phyloP scores from a whole-genome alignment of 2,797 vertebrate genomes.

The Melanotaenia pygmaea region DNA sequence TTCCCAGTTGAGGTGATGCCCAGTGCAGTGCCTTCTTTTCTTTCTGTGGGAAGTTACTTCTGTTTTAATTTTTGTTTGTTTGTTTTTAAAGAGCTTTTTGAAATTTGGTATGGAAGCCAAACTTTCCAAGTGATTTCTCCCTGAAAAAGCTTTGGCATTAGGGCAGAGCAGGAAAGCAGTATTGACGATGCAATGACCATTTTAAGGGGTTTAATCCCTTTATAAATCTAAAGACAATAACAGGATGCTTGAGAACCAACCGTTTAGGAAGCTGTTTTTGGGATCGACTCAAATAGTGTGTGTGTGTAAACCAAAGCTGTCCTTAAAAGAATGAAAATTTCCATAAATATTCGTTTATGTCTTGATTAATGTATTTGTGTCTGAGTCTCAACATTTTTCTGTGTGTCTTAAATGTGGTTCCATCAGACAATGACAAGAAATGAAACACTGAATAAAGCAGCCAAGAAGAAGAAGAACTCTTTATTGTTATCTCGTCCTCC shows the following conservation, averaged over 20 bases:
- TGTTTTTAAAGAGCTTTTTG: background rate
- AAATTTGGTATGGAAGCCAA: background rate
- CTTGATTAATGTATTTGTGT: background rate
- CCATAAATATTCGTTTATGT: background rate
- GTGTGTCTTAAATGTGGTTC: conserved; percentile 22
- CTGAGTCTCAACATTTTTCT: background rate
- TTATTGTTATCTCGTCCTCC: conserved; percentile 57
- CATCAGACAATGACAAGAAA: conserved; percentile 39
- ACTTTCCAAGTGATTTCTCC: background rate
- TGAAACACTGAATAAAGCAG: conserved; percentile 47
- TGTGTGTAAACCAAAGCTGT: too few relatives aligned
- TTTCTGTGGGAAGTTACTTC: too few relatives aligned
- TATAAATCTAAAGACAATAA: background rate
- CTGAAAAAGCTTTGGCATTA: too few relatives aligned
- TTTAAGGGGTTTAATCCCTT: background rate
- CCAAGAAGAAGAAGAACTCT: conserved; percentile 50
- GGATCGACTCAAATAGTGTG: too few relatives aligned
- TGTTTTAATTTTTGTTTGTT: background rate
- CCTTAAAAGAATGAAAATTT: background rate
- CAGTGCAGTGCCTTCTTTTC: too few relatives aligned
- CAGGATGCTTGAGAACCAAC: background rate
- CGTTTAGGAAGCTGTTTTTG: background rate
- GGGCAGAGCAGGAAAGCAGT: too few relatives aligned
- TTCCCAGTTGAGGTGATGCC: too few relatives aligned
- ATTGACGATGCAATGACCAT: background rate